Conservation (phyloP, 2,113 vertebrate genomes). For the Strix uralensis region DNA sequence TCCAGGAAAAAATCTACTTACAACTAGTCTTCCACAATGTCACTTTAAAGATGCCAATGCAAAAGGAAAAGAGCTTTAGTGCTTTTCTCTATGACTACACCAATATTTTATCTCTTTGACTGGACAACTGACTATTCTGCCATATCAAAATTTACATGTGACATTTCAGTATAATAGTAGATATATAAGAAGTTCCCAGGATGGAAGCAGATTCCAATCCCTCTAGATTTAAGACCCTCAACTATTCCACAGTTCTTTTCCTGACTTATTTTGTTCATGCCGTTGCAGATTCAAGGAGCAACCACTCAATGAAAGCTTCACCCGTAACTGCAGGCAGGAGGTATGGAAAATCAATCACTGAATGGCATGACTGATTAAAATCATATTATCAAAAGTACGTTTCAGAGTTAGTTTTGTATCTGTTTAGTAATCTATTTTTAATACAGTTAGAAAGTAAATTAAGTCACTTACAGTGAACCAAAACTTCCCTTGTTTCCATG, state of each 20-base stretch:
- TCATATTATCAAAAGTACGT: not conserved
- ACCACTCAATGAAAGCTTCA: not conserved
- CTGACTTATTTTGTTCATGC: not conserved
- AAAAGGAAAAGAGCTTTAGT: not conserved
- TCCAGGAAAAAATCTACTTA: not conserved
- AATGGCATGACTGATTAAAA: constrained; percentile 37
- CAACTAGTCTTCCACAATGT: not conserved
- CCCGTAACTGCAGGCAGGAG: not conserved
- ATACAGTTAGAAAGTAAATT: constrained; percentile 64
- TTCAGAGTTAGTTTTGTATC: constrained; percentile 3
- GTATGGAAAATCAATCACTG: constrained; percentile 15
- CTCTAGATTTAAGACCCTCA: not conserved
- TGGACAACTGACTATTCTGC: not conserved
- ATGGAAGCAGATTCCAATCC: not conserved
- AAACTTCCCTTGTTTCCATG: constrained; percentile 85
- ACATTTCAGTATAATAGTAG: not conserved
- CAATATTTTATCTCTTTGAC: not conserved
- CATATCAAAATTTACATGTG: not conserved
- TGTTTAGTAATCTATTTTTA: constrained; percentile 31
- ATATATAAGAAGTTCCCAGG: not conserved
- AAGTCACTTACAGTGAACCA: constrained; percentile 85
- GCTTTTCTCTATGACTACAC: not conserved
- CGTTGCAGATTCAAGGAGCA: not conserved
- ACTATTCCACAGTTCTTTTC: not conserved
- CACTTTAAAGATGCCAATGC: not conserved